Evolutionary conservation across 2,797 vertebrate species (phyloP), one percentile per base, ranked within the genome.

Genomic region (Triplophysa bombifrons): DNA sequence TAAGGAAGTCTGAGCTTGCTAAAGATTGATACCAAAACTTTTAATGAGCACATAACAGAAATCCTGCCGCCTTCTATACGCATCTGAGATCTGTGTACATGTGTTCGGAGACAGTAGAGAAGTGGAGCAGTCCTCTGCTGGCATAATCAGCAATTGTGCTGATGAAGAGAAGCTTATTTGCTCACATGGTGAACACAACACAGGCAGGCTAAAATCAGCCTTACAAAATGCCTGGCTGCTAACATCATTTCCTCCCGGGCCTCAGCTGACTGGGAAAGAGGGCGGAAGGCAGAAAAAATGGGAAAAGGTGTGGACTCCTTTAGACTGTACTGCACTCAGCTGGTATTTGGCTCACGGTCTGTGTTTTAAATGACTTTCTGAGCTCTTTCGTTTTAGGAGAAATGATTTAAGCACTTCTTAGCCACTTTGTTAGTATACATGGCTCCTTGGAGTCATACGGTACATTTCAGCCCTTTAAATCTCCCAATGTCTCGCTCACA

Each of bases 11-110:
- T 71, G 69, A 67, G 13, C 61, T 72, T n/a, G 30, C 19, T 55
- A 12, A 68, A 41, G 72, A 83, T 79, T 79, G 72, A 58, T 38
- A 12, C 22, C 48, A 83, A 83, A n/a, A n/a, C 64, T 68, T 73
- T 81, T 70, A 83, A 81, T 72, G 77, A 79, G 44, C 64, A 69
- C 46, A 67, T 72, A 73, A 61, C 51, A 58, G 64, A 83, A 85
- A 76, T 61, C 56, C 64, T 34, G n/a, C 56, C 20, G 63, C 63
- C 58, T 65, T 75, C 38, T 50, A 30, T 44, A 65, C 16, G 41
- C 69, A 69, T 38, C 11, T 27, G 77, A 53, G 38, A 34, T 11
- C n/a, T 30, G 19, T 27, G 63, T 25, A 61, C 66, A 27, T 63
- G 17, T 63, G 30, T 68, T 20, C 16, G 12, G 75, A 53, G 41